A percentile compares a stretch with the other conserved stretches of the same genome.
Conservation (phyloP, 2,797 vertebrate genomes). For the Meriones psammophilus region DNA sequence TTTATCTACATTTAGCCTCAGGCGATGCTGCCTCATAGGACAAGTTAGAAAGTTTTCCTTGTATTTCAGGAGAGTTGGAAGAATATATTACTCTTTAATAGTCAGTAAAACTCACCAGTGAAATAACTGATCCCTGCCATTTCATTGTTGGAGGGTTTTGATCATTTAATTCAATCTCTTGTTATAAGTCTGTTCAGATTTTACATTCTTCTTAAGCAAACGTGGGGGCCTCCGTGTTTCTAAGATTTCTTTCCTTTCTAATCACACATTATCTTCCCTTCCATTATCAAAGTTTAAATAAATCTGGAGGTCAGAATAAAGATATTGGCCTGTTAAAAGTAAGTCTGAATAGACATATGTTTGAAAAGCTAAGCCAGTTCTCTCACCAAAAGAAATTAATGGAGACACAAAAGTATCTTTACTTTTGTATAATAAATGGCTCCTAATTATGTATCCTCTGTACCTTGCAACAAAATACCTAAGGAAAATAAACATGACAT, state of each 20-base stretch:
- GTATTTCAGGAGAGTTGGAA: neutral
- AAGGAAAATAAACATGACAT: neutral
- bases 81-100: neutral
- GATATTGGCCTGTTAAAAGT: neutral
- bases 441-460: neutral
- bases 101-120: neutral
- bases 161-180: constrained; percentile 10
- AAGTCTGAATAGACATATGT: constrained; percentile 35
- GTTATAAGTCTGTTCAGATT: neutral
- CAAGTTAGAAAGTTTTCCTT: neutral
- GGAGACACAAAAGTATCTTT: constrained; percentile 3
- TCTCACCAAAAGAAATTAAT: constrained; percentile 8
- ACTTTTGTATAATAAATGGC: neutral
- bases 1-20: neutral
- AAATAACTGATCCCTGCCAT: constrained; percentile 7
- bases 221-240: neutral
- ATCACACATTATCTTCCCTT: constrained; percentile 28
- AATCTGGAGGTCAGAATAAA: constrained; percentile 45
- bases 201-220: neutral
- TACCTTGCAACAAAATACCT: constrained; percentile 7
- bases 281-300: constrained; percentile 35
- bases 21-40: neutral
- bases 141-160: neutral
- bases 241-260: constrained; percentile 13
- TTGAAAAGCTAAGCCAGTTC: neutral